Evolutionary conservation across 2,797 vertebrate species (phyloP).

Genomic region (Trematomus bernacchii): DNA sequence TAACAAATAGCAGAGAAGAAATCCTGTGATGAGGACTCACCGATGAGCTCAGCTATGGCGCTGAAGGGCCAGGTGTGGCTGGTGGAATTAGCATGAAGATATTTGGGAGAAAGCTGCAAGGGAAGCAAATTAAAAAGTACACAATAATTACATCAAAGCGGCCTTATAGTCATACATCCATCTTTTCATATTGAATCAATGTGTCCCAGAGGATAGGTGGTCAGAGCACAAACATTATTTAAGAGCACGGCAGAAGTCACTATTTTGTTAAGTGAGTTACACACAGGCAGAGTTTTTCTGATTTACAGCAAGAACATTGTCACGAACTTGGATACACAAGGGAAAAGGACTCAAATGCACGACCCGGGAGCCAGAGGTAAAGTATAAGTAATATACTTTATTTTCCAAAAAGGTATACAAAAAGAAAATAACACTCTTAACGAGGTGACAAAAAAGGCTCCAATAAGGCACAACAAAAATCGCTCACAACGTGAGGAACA

Average conservation of each 20-base stretch:
- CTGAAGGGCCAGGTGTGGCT: conserved; percentile 99
- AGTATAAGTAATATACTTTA: too few relatives aligned
- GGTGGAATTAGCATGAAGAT: conserved; percentile 95
- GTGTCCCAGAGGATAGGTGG: neutral
- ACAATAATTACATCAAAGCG: neutral
- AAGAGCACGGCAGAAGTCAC: neutral
- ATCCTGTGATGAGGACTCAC: conserved; percentile 82
- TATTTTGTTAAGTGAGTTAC: neutral
- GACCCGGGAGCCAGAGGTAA: too few relatives aligned
- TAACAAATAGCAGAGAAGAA: too few relatives aligned
- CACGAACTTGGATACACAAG: too few relatives aligned
- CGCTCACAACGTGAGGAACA: too few relatives aligned
- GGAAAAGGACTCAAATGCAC: too few relatives aligned
- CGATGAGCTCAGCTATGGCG: conserved; percentile 96
- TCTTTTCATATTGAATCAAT: neutral
- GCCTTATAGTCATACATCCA: neutral
- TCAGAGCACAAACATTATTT: neutral
- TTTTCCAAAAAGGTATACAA: too few relatives aligned
- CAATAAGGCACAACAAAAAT: too few relatives aligned
- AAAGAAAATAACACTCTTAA: too few relatives aligned
- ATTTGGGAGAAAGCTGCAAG: conserved; percentile 93
- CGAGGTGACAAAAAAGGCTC: too few relatives aligned
- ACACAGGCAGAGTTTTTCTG: too few relatives aligned
- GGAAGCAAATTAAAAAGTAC: neutral
- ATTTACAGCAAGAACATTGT: too few relatives aligned